Evolutionary conservation across 2,888 invertebrate species (phyloP).

Genomic region (Meghimatium bilineatum): DNA sequence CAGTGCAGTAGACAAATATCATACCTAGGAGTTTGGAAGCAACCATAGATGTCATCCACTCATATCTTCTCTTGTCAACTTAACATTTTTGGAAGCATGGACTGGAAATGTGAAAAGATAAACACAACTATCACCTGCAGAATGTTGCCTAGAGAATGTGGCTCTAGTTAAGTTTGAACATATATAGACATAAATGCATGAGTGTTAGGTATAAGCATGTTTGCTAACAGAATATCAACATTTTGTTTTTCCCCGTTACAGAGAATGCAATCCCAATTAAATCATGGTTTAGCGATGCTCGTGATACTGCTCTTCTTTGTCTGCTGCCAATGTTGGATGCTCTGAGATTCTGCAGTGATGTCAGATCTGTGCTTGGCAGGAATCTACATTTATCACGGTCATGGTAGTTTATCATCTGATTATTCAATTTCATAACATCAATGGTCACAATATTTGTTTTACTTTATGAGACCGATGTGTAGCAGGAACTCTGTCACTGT

Average conservation of each 20-base stretch:
- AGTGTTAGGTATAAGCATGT: too few relatives aligned
- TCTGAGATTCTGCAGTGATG: conserved; percentile 92
- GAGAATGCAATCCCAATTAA: conserved; percentile 99
- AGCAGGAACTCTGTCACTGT: neutral
- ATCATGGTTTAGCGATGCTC: conserved; percentile 99
- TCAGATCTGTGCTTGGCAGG: conserved; percentile 90
- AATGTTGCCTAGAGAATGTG: too few relatives aligned
- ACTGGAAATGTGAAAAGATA: too few relatives aligned
- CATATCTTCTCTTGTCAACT: too few relatives aligned
- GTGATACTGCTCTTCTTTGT: conserved; percentile 96
- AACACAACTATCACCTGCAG: too few relatives aligned
- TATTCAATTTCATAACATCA: neutral
- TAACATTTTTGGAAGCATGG: too few relatives aligned
- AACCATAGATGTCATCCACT: too few relatives aligned
- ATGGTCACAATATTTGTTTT: conserved; percentile 2
- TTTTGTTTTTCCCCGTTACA: conserved; percentile 76
- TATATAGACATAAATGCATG: too few relatives aligned
- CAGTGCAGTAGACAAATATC: too few relatives aligned
- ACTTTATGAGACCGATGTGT: neutral
- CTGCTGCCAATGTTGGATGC: conserved; percentile 98
- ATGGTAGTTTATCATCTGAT: conserved; percentile 48
- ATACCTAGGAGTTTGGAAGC: too few relatives aligned
- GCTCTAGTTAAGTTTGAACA: too few relatives aligned
- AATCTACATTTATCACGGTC: conserved; percentile 72
- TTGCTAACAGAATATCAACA: neutral